Evolutionary conservation across 1,140 invertebrate genomes (phyloP).

Genomic region (Sycophaga agraensis): DNA sequence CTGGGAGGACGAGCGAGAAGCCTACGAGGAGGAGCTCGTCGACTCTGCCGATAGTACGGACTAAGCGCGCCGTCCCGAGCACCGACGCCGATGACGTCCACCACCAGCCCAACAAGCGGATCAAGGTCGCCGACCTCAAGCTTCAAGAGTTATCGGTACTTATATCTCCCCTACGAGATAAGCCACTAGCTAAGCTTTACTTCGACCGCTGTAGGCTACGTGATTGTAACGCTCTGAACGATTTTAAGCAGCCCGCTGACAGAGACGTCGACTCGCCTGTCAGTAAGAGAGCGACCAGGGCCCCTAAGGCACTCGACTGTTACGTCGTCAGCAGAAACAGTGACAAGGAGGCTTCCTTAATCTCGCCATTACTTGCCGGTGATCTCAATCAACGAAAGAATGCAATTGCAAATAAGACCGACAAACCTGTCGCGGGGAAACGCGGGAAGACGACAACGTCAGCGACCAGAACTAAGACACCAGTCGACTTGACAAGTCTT

Average conservation of each 20-base stretch:
- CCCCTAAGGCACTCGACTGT: neutral
- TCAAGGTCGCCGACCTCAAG: neutral
- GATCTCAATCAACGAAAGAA: too few relatives aligned
- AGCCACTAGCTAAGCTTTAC: neutral
- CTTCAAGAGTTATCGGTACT: conserved; percentile 21
- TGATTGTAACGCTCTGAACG: neutral
- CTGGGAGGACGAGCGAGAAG: too few relatives aligned
- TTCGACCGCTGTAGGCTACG: neutral
- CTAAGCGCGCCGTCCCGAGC: neutral
- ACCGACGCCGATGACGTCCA: neutral
- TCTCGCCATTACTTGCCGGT: too few relatives aligned
- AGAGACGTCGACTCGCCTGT: too few relatives aligned
- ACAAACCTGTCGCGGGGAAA: too few relatives aligned
- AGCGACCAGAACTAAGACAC: neutral
- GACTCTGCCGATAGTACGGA: conserved; percentile 3
- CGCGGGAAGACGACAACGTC: neutral
- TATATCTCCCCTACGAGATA: conserved; percentile 18
- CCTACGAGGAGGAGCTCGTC: neutral
- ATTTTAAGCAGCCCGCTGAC: conserved; percentile 6
- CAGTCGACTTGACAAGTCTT: too few relatives aligned
- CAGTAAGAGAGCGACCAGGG: neutral
- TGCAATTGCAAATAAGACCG: too few relatives aligned
- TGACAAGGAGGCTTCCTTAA: too few relatives aligned
- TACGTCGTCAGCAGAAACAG: too few relatives aligned
- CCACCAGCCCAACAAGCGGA: neutral